These are phyloP conservation scores for Hypselothyrea guttata DNA, from an alignment of 2,888 invertebrate species.

Conservation along the genomic window DNA sequence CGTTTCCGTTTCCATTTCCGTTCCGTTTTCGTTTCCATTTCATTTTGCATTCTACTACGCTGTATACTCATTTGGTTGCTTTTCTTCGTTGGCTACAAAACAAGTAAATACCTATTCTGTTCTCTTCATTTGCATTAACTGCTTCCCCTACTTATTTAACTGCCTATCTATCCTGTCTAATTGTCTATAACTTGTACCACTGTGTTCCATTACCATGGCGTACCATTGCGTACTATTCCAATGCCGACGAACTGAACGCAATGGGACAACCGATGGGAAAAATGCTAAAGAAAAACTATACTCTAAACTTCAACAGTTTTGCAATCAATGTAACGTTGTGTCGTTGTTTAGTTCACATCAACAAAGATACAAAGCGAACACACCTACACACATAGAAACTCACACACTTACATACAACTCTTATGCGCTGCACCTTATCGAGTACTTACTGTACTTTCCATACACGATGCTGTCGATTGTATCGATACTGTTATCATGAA, in stretches of 20 bases:
- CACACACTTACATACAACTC: slow-evolving; percentile 13
- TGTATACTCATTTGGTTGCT: neutral
- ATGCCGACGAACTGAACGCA: slow-evolving; percentile 19
- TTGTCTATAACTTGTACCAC: slow-evolving; percentile 41
- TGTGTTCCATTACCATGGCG: slow-evolving; percentile 38
- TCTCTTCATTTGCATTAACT: slow-evolving; percentile 1
- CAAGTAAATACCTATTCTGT: slow-evolving; percentile 6
- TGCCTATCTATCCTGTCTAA: slow-evolving; percentile 30
- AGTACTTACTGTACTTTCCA: slow-evolving; percentile 17
- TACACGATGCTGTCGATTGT: slow-evolving; percentile 4
- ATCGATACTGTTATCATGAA: slow-evolving; percentile 38
- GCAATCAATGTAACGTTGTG: slow-evolving; percentile 67
- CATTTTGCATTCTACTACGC: neutral
- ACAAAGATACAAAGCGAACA: slow-evolving; percentile 32
- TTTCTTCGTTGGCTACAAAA: slow-evolving; percentile 25
- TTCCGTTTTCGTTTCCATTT: slow-evolving; percentile 18
- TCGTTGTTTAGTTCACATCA: slow-evolving; percentile 69
- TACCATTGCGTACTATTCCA: slow-evolving; percentile 29
- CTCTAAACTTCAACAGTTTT: slow-evolving; percentile 35
- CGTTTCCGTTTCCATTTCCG: slow-evolving; percentile 20
- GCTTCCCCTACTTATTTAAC: slow-evolving; percentile 22
- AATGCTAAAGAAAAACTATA: slow-evolving; percentile 34
- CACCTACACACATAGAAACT: slow-evolving; percentile 10
- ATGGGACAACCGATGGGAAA: slow-evolving; percentile 6
- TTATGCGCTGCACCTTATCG: slow-evolving; percentile 25